Base-by-base conservation (phyloP, 2,888 invertebrate genomes). In the Trissolcus japonicus region DNA sequence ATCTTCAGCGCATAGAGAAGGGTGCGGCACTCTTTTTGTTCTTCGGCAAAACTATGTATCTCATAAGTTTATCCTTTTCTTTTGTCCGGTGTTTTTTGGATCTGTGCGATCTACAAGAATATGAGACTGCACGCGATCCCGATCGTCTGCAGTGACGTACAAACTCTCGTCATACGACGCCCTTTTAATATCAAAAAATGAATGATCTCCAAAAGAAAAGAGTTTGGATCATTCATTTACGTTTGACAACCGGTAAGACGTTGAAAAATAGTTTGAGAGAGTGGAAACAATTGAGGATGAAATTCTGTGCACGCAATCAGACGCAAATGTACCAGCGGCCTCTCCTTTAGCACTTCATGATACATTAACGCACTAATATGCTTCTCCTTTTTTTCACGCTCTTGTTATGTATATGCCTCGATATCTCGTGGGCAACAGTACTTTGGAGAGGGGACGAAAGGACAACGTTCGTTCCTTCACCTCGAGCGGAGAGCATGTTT, bases 391-490 rank as follows among this genome's bases (percentile, higher is more conserved):
- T 76, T 77, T 67, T 68, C 60, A 54, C 51, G 51, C 53, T 56
- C 56, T 13, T 57, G 46, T 66, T 57, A 48, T 53, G 57, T 56
- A 61, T 77, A 62, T 74, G 55, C 74, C 55, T 61, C 78, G 67
- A 67, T 78, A 67, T 73, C 68, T 67, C 60, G 73, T 76, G 60
- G 65, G 60, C 63, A 46, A 59, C 40, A 41, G 53, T 43, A 40
- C 40, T 48, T 40, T 17, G 21, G 29, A 29, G 66, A 21, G 43
- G 17, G 40, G 48, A 48, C 57, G 62, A 56, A 46, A 68, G 59
- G 62, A 66, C 63, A 66, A 84, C 85, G 83, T 83, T 84, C 85
- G 86, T 86, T 86, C 84, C 85, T 86, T 86, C 86, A 85, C 84
- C 86, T 85, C 83, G 82, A 80, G 76, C 79, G 65, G 66, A 80